Percentiles rank a stretch among this genome's conserved stretches.
Conservation (phyloP, 1,140 invertebrate species). For the Drosophila kikkawai region DNA sequence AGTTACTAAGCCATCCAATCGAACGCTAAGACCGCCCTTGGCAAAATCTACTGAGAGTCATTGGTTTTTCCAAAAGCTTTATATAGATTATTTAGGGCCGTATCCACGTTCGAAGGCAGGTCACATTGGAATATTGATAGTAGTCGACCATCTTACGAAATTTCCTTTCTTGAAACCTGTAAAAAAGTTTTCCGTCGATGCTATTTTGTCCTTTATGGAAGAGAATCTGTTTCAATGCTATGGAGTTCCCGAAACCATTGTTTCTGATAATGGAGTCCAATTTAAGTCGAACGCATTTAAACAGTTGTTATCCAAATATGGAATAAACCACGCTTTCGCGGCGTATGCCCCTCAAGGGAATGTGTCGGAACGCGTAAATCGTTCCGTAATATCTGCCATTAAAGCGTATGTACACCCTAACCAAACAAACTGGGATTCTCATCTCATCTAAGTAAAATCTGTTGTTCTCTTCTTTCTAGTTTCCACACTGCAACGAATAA, state of each 20-base stretch:
- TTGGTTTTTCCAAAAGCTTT: neutral
- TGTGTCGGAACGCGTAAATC: conserved; percentile 4
- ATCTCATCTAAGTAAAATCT: no score
- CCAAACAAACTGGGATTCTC: no score
- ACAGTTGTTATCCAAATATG: no score
- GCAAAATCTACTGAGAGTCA: neutral
- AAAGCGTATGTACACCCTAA: neutral
- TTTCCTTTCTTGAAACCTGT: neutral
- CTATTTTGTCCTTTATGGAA: neutral
- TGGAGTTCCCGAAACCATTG: no score
- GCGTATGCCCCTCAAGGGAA: neutral
- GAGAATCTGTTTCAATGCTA: no score
- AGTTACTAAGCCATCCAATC: neutral
- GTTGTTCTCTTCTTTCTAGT: no score
- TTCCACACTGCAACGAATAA: no score
- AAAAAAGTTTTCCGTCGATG: neutral
- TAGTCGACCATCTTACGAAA: neutral
- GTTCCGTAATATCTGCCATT: neutral
- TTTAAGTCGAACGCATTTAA: neutral
- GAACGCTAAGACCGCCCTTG: neutral
- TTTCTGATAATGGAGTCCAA: neutral
- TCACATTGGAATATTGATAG: neutral
- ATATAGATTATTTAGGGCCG: neutral
- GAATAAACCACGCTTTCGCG: no score
- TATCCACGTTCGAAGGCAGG: neutral